phyloP scores from a whole-genome alignment of 2,797 vertebrate species.

The Alcedo quadribrachys region DNA sequence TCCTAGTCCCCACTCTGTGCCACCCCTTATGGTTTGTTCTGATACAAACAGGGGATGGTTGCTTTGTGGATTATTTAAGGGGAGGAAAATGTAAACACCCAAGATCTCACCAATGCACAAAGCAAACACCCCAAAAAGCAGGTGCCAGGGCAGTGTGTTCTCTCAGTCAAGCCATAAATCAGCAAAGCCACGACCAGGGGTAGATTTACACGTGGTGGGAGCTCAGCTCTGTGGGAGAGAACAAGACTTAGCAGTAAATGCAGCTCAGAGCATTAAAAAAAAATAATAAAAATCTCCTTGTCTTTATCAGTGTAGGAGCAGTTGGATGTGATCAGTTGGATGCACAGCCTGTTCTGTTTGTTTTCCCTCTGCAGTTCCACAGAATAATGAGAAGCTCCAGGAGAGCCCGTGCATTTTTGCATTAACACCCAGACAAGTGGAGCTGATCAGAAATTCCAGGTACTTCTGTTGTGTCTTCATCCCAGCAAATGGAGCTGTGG shows the following conservation, averaged over 20 bases:
- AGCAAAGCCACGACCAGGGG: not conserved
- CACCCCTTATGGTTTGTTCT: not conserved
- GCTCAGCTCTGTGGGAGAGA: not conserved
- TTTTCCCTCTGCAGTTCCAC: slow-evolving; percentile 83
- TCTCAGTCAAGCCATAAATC: not conserved
- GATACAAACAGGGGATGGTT: not conserved
- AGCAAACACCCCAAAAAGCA: not conserved
- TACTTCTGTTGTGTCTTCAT: slow-evolving; percentile 29
- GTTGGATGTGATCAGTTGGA: not conserved
- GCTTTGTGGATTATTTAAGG: not conserved
- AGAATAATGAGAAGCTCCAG: slow-evolving; percentile 96
- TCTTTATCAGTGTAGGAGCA: not conserved
- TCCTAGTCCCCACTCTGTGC: not conserved
- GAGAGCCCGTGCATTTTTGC: slow-evolving; percentile 97
- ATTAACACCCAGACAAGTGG: slow-evolving; percentile 91
- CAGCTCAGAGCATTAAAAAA: not conserved
- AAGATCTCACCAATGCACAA: too few relatives aligned
- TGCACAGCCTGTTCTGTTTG: not conserved
- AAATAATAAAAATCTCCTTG: not conserved
- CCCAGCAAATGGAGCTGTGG: not conserved
- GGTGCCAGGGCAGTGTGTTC: not conserved
- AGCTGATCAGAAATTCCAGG: slow-evolving; percentile 96
- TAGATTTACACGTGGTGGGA: not conserved
- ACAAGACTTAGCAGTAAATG: not conserved
- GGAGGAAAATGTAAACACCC: not conserved